Conservation (phyloP, 2,113 vertebrate genomes). For the Brachirus orientalis region DNA sequence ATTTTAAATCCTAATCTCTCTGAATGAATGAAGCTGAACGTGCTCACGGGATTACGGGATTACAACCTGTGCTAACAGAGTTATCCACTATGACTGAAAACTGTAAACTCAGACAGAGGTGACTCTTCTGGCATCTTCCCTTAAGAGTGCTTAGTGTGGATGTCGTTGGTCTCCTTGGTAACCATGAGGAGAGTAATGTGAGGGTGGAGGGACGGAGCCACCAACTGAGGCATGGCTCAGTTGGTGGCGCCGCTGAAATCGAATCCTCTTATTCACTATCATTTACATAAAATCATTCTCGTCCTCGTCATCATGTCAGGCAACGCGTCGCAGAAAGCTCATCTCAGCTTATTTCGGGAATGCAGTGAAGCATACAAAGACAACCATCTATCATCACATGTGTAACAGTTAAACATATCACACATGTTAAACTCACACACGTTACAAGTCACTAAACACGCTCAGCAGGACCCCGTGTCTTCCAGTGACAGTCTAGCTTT, state of each 20-base stretch:
- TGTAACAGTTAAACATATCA: too few relatives aligned
- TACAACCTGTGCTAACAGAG: too few relatives aligned
- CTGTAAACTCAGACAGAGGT: slow-evolving; percentile 51
- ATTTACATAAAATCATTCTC: slow-evolving; percentile 57
- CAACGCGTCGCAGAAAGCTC: too few relatives aligned
- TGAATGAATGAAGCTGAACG: slow-evolving; percentile 16
- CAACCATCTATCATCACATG: not conserved
- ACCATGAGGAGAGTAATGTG: too few relatives aligned
- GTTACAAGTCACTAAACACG: not conserved
- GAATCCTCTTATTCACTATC: slow-evolving; percentile 47
- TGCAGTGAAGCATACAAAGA: too few relatives aligned
- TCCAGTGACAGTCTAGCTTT: too few relatives aligned
- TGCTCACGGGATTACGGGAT: too few relatives aligned
- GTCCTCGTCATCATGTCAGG: slow-evolving; percentile 19
- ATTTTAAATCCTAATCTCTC: slow-evolving; percentile 17
- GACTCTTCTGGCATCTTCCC: slow-evolving; percentile 31
- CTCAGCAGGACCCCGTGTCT: not conserved
- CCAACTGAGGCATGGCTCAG: too few relatives aligned
- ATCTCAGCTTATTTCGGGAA: too few relatives aligned
- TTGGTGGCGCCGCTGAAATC: slow-evolving; percentile 48
- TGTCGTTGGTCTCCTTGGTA: slow-evolving; percentile 67
- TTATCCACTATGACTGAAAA: slow-evolving; percentile 56
- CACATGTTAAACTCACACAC: too few relatives aligned
- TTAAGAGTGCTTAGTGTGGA: slow-evolving; percentile 19
- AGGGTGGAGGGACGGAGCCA: too few relatives aligned